These are phyloP conservation scores for Drosophila setosimentum DNA, from an alignment of 2,888 invertebrate genomes.

Conservation along the genomic window DNA sequence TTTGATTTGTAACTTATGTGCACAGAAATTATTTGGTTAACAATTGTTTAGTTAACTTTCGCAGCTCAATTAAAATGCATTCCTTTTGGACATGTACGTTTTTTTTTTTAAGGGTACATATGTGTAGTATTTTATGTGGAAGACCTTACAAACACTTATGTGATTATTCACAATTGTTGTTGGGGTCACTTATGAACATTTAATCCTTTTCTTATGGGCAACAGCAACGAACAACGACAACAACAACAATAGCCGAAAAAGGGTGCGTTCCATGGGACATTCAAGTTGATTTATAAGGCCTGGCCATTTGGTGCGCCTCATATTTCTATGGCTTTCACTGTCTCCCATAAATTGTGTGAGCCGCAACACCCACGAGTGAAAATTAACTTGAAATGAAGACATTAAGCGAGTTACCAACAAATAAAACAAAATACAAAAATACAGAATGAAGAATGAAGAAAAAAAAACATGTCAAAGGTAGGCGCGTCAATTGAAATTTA, in stretches of 20 bases:
- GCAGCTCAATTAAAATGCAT: conserved; percentile 38
- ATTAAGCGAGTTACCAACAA: conserved; percentile 52
- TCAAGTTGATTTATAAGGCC: conserved; percentile 68
- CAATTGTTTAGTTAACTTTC: conserved; percentile 38
- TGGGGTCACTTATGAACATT: conserved; percentile 68
- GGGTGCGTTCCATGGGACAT: conserved; percentile 67
- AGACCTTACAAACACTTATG: conserved; percentile 41
- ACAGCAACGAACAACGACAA: conserved; percentile 8
- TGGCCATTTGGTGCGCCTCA: conserved; percentile 50
- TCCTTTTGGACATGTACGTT: conserved; percentile 29
- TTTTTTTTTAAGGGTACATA: conserved; percentile 15
- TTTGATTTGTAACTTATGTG: neutral
- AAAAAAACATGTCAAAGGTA: conserved; percentile 8
- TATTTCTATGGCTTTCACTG: conserved; percentile 81
- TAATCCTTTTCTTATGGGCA: conserved; percentile 67
- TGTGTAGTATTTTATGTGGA: conserved; percentile 2
- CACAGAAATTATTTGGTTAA: neutral
- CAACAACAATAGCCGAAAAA: conserved; percentile 37
- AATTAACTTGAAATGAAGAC: conserved; percentile 70
- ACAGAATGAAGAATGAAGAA: neutral
- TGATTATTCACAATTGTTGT: conserved; percentile 28
- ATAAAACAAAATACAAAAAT: conserved; percentile 3
- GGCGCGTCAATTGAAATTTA: conserved; percentile 62
- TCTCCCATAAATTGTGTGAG: conserved; percentile 59
- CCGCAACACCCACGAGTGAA: conserved; percentile 67